A percentile compares a stretch with the other conserved stretches of the same genome.
Evolutionary conservation across 2,888 invertebrate species (phyloP).

Genomic region (Meteorus colon): DNA sequence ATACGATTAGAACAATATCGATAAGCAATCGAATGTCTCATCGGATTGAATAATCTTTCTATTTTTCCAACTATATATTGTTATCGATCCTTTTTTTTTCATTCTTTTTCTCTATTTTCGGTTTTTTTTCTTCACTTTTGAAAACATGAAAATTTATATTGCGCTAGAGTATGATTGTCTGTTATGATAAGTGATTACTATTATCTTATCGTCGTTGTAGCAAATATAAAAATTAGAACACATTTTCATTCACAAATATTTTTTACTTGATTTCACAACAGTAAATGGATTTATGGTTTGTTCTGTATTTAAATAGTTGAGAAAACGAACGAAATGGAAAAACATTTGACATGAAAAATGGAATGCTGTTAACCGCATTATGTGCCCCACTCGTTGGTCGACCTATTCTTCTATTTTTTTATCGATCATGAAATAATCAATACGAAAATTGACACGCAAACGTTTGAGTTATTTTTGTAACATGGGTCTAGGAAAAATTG

Average conservation of each 20-base stretch:
- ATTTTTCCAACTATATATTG: background rate
- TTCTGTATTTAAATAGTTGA: background rate
- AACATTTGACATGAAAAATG: background rate
- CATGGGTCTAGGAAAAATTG: background rate
- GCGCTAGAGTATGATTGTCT: too few relatives aligned
- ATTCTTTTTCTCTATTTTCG: background rate
- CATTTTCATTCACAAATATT: conserved; percentile 4
- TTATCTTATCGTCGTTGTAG: too few relatives aligned
- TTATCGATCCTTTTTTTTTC: background rate
- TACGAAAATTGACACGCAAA: conserved; percentile 6
- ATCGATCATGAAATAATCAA: conserved; percentile 12
- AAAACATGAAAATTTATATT: too few relatives aligned
- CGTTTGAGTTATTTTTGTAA: background rate
- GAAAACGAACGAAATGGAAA: background rate
- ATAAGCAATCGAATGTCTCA: background rate
- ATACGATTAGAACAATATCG: background rate
- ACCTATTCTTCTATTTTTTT: conserved; percentile 12
- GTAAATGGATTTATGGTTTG: too few relatives aligned
- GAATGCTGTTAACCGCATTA: conserved; percentile 8
- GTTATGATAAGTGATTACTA: too few relatives aligned
- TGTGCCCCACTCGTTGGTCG: background rate
- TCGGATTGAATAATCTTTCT: background rate
- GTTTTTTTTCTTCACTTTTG: background rate
- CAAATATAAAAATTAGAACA: too few relatives aligned
- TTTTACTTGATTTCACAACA: too few relatives aligned